phyloP scores from a whole-genome alignment of 2,113 vertebrate genomes.

The Pavo muticus region DNA sequence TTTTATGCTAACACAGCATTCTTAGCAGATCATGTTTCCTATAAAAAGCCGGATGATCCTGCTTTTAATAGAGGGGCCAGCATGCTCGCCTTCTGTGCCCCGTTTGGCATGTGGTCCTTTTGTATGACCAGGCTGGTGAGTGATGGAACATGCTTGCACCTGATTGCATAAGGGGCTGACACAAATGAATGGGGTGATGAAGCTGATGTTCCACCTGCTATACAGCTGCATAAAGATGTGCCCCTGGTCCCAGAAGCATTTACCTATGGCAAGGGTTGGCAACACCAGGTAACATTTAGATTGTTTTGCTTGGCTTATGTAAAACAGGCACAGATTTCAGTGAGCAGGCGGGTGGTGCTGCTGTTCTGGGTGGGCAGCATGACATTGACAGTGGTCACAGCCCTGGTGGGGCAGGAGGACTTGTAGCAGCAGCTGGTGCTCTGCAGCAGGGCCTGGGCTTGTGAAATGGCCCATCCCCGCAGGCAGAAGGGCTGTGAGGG shows the following conservation, averaged over 20 bases:
- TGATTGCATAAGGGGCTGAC: background rate
- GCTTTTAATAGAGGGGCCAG: constrained; percentile 24
- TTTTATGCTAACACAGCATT: background rate
- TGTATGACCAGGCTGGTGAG: background rate
- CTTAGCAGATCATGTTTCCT: constrained; percentile 37
- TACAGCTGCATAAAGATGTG: constrained; percentile 45
- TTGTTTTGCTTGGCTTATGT: constrained; percentile 52
- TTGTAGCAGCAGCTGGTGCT: background rate
- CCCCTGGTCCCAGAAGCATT: constrained; percentile 27
- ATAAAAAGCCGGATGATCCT: constrained; percentile 47
- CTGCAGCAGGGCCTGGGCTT: background rate
- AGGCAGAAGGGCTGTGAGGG: background rate
- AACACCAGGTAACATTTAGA: background rate
- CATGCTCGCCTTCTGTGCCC: background rate
- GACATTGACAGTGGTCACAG: background rate
- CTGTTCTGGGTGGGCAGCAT: constrained; percentile 36
- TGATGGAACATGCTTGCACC: background rate
- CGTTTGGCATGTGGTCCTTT: background rate
- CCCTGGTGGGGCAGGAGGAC: background rate
- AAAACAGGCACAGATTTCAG: constrained; percentile 65
- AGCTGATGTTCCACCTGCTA: constrained; percentile 39
- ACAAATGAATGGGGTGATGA: background rate
- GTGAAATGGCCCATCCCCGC: background rate
- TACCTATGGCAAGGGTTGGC: constrained; percentile 35
- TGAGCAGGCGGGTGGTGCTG: constrained; percentile 32